Percentiles rank a stretch among this genome's conserved stretches.
Conservation (phyloP, 2,888 invertebrate species). For the Cephus rjabovi region DNA sequence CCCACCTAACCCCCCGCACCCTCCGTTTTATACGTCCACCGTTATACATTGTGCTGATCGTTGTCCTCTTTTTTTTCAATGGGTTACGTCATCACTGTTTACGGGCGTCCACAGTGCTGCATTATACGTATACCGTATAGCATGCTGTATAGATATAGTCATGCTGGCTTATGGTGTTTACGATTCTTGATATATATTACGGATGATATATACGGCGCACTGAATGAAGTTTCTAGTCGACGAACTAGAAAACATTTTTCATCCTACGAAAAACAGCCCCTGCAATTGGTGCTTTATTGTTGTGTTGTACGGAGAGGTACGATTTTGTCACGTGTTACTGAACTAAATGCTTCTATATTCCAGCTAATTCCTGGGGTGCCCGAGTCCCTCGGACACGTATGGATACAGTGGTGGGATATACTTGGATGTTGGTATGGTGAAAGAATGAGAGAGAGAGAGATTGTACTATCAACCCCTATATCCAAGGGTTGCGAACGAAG, state of each 20-base stretch:
- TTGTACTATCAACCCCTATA: background rate
- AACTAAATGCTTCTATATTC: constrained; percentile 48
- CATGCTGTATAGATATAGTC: too few relatives aligned
- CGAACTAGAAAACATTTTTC: background rate
- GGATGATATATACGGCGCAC: too few relatives aligned
- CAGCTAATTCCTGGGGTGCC: constrained; percentile 42
- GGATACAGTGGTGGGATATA: background rate
- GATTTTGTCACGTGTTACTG: background rate
- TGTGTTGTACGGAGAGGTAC: background rate
- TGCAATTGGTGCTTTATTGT: background rate
- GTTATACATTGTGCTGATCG: too few relatives aligned
- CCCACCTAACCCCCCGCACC: too few relatives aligned
- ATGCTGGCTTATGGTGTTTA: too few relatives aligned
- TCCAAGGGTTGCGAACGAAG: too few relatives aligned
- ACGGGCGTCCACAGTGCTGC: too few relatives aligned
- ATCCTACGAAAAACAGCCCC: background rate
- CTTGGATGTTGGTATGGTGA: constrained; percentile 15
- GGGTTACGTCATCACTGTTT: too few relatives aligned
- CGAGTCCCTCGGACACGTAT: constrained; percentile 17
- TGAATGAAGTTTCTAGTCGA: background rate
- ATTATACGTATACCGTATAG: too few relatives aligned
- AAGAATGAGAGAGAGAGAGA: constrained; percentile 23
- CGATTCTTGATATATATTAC: too few relatives aligned
- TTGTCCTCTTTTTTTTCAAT: too few relatives aligned
- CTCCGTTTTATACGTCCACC: too few relatives aligned